phyloP scores from a whole-genome alignment of 2,113 vertebrate species.

The Gambusia holbrooki region DNA sequence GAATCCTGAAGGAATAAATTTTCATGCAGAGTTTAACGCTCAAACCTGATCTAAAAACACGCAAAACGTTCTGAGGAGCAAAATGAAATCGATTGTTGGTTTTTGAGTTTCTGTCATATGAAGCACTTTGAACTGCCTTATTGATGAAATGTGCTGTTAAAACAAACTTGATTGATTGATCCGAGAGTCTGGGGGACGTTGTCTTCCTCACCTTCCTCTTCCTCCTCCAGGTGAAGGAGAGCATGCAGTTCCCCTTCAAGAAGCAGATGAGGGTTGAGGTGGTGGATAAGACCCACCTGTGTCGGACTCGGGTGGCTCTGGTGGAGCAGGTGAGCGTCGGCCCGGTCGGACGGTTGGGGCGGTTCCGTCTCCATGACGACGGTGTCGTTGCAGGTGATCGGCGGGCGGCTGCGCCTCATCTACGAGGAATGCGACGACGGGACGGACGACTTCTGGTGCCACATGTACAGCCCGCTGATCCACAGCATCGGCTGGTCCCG shows the following conservation, averaged over 20 bases:
- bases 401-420: constrained; percentile 88
- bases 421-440: constrained; percentile 97
- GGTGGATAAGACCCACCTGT: constrained; percentile 94
- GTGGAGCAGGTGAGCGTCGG: constrained; percentile 81
- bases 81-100: too few species aligned
- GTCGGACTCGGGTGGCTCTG: constrained; percentile 90
- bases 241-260: constrained; percentile 93
- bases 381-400: constrained; percentile 78
- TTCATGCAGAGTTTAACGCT: too few species aligned
- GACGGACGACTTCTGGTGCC: constrained; percentile 97
- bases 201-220: neutral
- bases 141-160: too few species aligned
- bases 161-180: too few species aligned
- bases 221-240: constrained; percentile 86
- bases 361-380: accelerated
- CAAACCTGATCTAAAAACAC: too few species aligned
- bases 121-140: too few species aligned
- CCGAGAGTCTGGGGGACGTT: too few species aligned
- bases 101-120: too few species aligned
- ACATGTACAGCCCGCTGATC: constrained; percentile 96
- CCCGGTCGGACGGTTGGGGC: neutral
- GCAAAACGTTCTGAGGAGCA: too few species aligned
- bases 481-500: constrained; percentile 95
- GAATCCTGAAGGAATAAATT: too few species aligned
- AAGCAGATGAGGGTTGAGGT: constrained; percentile 95